Conservation (phyloP, 2,113 vertebrate species). For the Marmota flaviventris region DNA sequence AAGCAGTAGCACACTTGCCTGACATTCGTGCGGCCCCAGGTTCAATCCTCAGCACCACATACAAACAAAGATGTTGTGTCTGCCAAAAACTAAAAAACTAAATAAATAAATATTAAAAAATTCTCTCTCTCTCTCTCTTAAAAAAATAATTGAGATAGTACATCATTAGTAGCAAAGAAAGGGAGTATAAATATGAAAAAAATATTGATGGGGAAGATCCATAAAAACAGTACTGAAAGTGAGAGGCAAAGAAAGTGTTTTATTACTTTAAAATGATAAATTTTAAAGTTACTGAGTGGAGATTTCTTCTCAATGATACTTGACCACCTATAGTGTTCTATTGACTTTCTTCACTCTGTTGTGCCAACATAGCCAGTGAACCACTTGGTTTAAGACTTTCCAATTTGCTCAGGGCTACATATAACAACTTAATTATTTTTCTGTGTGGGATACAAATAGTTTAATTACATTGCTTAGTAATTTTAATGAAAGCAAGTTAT, state of each 20-base stretch:
- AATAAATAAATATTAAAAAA: too few species aligned
- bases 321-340: background rate
- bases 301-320: background rate
- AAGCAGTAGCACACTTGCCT: too few species aligned
- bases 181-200: background rate
- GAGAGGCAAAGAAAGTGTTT: background rate
- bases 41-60: too few species aligned
- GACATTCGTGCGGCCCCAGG: too few species aligned
- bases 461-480: conserved; percentile 22
- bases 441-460: background rate
- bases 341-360: background rate
- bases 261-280: background rate
- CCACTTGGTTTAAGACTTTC: background rate
- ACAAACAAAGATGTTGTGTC: too few species aligned
- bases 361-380: conserved; percentile 46
- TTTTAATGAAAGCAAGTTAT: conserved; percentile 56
- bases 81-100: too few species aligned
- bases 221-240: background rate
- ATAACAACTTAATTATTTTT: conserved; percentile 55
- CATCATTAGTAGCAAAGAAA: background rate
- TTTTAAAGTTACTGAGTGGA: background rate
- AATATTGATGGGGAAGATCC: background rate
- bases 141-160: background rate
- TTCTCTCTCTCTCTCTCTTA: too few species aligned
- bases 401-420: conserved; percentile 13